A percentile compares a stretch with the other conserved stretches of the same genome.
Conservation (phyloP, 2,113 vertebrate species). For the Antechinus stuartii region DNA sequence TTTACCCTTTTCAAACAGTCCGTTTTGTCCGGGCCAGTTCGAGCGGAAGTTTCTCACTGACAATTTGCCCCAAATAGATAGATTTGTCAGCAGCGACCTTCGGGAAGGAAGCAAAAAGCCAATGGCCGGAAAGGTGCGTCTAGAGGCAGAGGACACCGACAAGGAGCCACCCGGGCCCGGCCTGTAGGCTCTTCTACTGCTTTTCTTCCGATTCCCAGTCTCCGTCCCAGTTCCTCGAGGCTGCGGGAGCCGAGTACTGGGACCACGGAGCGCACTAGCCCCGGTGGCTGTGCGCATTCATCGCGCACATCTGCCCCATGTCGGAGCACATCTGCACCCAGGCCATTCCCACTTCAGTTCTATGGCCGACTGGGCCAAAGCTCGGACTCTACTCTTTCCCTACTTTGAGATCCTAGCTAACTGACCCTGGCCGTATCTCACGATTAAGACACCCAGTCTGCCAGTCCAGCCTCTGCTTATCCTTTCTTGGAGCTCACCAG, state of each 20-base stretch:
- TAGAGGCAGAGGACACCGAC: conserved; percentile 2
- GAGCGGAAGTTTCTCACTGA: conserved; percentile 99
- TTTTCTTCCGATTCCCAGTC: not conserved
- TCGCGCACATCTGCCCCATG: not conserved
- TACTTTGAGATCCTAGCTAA: not conserved
- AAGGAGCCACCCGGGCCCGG: conserved; percentile 23
- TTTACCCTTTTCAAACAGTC: conserved; percentile 99
- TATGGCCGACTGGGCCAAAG: not conserved
- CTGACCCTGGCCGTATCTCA: not conserved
- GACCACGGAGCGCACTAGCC: not conserved
- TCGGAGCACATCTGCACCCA: not conserved
- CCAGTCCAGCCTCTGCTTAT: conserved; percentile 10
- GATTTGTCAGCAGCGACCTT: conserved; percentile 99
- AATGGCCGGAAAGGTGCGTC: conserved; percentile 75
- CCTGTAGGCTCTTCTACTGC: not conserved
- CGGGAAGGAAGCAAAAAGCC: conserved; percentile 87
- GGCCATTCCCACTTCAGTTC: not conserved
- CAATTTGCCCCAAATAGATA: conserved; percentile 99
- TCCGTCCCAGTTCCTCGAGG: not conserved
- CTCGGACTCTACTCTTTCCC: not conserved
- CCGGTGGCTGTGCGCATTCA: not conserved
- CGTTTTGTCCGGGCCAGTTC: conserved; percentile 99
- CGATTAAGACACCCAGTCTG: not conserved
- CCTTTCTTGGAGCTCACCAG: conserved; percentile 24
- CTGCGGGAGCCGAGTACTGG: not conserved